Percentiles rank a stretch among this genome's conserved stretches.
Conservation (phyloP, 2,113 vertebrate species). For the human region DNA sequence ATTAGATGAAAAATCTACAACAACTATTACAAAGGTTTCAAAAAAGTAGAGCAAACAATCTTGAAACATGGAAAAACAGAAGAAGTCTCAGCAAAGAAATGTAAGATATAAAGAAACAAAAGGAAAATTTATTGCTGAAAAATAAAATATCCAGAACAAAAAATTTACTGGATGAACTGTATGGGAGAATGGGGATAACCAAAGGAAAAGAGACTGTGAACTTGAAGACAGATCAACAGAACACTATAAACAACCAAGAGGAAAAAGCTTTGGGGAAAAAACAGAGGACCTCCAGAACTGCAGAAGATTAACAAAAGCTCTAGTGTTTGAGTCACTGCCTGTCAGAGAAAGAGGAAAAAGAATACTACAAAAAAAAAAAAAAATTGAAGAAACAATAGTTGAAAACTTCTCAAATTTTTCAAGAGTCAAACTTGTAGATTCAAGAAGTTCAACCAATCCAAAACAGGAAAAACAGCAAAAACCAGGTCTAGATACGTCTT, state of each 20-base stretch:
- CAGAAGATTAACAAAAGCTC: neutral
- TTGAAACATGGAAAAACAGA: neutral
- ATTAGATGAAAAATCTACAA: neutral
- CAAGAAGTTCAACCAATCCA: neutral
- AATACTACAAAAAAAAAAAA: neutral
- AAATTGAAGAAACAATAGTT: neutral
- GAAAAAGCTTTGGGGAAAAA: neutral
- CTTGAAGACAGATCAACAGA: neutral
- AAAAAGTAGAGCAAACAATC: neutral
- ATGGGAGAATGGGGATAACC: neutral
- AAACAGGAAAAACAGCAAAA: neutral
- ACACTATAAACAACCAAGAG: neutral
- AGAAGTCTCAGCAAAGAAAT: neutral
- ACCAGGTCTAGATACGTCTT: neutral
- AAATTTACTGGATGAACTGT: neutral
- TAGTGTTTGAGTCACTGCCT: neutral
- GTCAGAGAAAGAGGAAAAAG: neutral
- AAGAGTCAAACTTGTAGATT: neutral
- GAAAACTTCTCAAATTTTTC: neutral
- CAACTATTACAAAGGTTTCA: neutral
- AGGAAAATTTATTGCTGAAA: neutral
- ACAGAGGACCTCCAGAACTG: neutral
- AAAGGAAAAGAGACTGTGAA: neutral
- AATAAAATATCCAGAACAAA: neutral
- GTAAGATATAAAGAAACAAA: neutral